phyloP scores from a whole-genome alignment of 1,140 invertebrate genomes.

The Drosophila busckii region DNA sequence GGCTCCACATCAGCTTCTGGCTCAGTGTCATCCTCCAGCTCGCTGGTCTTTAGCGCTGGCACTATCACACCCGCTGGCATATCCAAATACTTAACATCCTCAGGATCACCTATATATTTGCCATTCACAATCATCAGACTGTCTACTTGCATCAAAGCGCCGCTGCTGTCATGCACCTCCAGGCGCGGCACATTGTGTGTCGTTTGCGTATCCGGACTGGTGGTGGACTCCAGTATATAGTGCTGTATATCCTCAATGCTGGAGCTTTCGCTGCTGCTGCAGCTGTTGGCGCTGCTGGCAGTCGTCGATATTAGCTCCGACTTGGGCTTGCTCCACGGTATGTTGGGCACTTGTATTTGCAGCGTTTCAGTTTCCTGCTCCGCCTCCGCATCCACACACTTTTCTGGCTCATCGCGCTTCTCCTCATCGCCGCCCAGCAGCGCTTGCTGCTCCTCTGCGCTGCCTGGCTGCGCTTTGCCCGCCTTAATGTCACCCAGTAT shows the following conservation, averaged over 20 bases:
- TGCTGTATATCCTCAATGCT: conserved; percentile 78
- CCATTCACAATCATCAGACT: conserved; percentile 80
- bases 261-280: conserved; percentile 61
- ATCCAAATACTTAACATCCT: conserved; percentile 74
- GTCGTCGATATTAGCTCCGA: conserved; percentile 57
- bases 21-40: conserved; percentile 53
- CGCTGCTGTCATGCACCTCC: conserved; percentile 84
- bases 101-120: conserved; percentile 78
- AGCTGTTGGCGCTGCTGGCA: conserved; percentile 59
- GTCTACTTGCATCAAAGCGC: conserved; percentile 83
- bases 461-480: conserved; percentile 34
- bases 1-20: conserved; percentile 56
- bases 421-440: conserved; percentile 51
- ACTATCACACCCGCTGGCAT: conserved; percentile 64
- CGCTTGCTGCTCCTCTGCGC: conserved; percentile 51
- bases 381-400: conserved; percentile 78
- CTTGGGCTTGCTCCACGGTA: conserved; percentile 81
- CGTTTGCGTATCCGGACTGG: conserved; percentile 77
- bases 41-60: conserved; percentile 50
- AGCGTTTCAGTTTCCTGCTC: conserved; percentile 80
- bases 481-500: conserved; percentile 62
- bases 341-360: conserved; percentile 82
- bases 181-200: conserved; percentile 81
- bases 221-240: conserved; percentile 77
- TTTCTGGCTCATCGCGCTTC: conserved; percentile 79